phyloP scores from a whole-genome alignment of 1,140 invertebrate species.

The Drosophila melanica region DNA sequence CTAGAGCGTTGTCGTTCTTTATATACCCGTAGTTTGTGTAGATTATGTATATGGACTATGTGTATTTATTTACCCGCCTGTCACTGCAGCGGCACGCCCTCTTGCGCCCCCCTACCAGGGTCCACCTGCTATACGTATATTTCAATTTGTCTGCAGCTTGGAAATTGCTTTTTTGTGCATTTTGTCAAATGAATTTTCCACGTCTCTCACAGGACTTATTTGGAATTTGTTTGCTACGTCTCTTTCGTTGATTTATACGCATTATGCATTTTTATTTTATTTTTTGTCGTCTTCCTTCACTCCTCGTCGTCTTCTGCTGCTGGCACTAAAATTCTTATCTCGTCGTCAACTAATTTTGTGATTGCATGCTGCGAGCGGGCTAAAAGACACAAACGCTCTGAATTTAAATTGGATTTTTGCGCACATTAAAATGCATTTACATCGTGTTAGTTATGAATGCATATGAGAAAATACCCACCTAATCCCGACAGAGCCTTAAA shows the following conservation, averaged over 20 bases:
- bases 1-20: constrained; percentile 25
- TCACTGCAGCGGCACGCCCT: constrained; percentile 65
- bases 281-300: constrained; percentile 5
- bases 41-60: constrained; percentile 27
- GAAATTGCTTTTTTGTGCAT: constrained; percentile 82
- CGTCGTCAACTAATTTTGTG: constrained; percentile 81
- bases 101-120: not conserved
- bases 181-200: constrained; percentile 82
- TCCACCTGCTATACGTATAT: constrained; percentile 40
- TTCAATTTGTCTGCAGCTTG: constrained; percentile 81
- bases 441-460: constrained; percentile 79
- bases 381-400: constrained; percentile 59
- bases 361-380: constrained; percentile 70
- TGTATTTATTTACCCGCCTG: constrained; percentile 76
- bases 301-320: constrained; percentile 23
- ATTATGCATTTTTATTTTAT: constrained; percentile 48
- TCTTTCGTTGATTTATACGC: constrained; percentile 79
- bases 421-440: constrained; percentile 81
- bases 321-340: constrained; percentile 79
- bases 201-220: constrained; percentile 80
- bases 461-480: constrained; percentile 54
- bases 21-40: constrained; percentile 38
- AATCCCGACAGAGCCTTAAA: not conserved
- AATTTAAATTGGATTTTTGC: constrained; percentile 83
- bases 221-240: constrained; percentile 78